These are phyloP conservation scores for Brachypteracias leptosomus DNA, from an alignment of 2,113 vertebrate species.

Conservation along the genomic window DNA sequence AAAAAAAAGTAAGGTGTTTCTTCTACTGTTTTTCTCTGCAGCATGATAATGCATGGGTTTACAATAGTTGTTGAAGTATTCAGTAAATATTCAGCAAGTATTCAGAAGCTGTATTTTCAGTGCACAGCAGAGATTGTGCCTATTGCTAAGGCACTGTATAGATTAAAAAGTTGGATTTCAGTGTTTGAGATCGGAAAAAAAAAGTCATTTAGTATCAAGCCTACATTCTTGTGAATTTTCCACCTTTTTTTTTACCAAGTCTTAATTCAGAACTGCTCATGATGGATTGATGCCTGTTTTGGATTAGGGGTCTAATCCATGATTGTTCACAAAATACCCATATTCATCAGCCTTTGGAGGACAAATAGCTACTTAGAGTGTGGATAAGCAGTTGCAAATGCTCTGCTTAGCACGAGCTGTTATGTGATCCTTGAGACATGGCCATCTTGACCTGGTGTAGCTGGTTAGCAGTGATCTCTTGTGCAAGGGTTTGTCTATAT, in stretches of 20 bases:
- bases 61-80: neutral
- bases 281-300: neutral
- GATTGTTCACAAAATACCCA: neutral
- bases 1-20: neutral
- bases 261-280: neutral
- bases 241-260: neutral
- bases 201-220: neutral
- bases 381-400: neutral
- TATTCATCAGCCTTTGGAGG: neutral
- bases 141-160: neutral
- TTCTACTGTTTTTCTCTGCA: neutral
- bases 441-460: neutral
- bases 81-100: neutral
- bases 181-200: fast-evolving
- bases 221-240: neutral
- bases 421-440: neutral
- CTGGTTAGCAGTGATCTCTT: neutral
- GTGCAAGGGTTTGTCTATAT: neutral
- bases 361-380: neutral
- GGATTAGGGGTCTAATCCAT: neutral
- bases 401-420: neutral
- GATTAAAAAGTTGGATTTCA: neutral
- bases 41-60: neutral
- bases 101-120: neutral
- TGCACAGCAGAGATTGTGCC: neutral